These are phyloP conservation scores for Dermatemys mawii DNA, from an alignment of 2,113 vertebrate genomes.

Conservation along the genomic window DNA sequence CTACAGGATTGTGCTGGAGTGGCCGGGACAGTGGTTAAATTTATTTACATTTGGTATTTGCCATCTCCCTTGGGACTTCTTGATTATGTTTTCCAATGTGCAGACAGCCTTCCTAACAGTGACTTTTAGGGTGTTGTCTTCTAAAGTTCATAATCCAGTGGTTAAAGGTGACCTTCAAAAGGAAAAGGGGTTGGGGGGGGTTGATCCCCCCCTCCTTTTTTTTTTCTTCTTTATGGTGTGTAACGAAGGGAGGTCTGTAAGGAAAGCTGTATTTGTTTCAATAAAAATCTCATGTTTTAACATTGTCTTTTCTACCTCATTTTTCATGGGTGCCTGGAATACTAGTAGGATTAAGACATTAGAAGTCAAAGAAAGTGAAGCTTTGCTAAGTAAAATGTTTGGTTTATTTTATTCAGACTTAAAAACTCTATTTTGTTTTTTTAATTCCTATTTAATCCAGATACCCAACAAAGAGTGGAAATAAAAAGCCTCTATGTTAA, in stretches of 20 bases:
- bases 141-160: background rate
- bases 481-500: background rate
- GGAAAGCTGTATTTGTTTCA: background rate
- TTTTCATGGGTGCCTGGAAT: background rate
- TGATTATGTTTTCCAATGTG: background rate
- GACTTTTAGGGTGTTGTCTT: background rate
- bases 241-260: background rate
- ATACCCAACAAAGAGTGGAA: background rate
- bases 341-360: background rate
- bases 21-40: background rate
- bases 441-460: background rate
- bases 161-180: background rate
- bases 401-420: background rate
- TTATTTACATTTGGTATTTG: background rate
- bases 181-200: background rate
- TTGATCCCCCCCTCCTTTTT: background rate
- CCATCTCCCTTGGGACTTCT: fast-evolving
- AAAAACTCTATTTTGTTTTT: background rate
- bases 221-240: background rate
- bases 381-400: background rate
- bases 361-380: background rate
- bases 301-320: background rate
- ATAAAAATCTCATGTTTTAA: background rate
- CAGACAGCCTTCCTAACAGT: background rate
- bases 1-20: background rate